Evolutionary conservation across 1,140 invertebrate genomes (phyloP), one percentile per base, ranked within the genome.

Genomic region (Plutomurus gul): DNA sequence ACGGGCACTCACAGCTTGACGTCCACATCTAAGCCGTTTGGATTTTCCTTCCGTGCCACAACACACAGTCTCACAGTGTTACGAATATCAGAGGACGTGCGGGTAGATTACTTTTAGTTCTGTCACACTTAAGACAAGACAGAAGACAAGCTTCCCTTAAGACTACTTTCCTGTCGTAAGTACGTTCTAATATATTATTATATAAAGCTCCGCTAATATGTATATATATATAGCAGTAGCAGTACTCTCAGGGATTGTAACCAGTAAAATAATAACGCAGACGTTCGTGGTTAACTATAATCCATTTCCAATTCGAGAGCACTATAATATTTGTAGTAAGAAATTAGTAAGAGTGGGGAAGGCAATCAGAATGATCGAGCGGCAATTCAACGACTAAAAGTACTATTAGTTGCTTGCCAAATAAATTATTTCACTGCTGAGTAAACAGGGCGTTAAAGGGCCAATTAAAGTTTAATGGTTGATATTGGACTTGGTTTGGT

Each of bases 391-490:
- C n/a, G 25, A 65, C 56, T 33, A 33, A 65, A 27, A 65, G 27
- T 65, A 13, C 70, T 43, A 72, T 25, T 72, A 40, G 39, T 72
- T 43, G 30, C 22, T 72, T 72, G 70, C 37, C 37, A 72, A 72
- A 72, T 72, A 40, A 72, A 72, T 72, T 36, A 72, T 72, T 72
- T 72, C 36, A 72, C 70, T 72, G 70, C 40, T 39, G 36, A 37
- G 20, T 72, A 72, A 39, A 72, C 70, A 40, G 39, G 70, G 7
- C 36, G 70, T 39, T 72, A 40, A 30, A 72, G 18, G 36, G 70
- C 16, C 70, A 72, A 72, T 72, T 72, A 72, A 72, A 40, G 18
- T 72, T 22, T 72, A 72, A 72, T 40, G 70, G 70, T 65, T n/a
- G 10, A 33, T 30, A 30, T 30, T 65, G 36, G 30, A 30, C 25